Base-by-base conservation (phyloP, 2,113 vertebrate genomes). In the Myocastor coypus region DNA sequence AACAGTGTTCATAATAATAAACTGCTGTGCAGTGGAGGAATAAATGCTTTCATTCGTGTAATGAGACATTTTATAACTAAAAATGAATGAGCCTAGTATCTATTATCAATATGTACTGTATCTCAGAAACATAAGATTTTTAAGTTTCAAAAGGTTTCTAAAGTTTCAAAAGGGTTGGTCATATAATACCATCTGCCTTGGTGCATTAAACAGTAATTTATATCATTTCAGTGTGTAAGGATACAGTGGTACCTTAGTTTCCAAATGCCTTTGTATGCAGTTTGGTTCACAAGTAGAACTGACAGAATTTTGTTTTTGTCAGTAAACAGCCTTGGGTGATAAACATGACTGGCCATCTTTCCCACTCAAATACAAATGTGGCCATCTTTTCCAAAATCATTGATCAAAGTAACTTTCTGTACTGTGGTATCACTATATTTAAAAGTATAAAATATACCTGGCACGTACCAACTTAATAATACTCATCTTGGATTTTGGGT, bases 11-110 rank as follows among this genome's bases (percentile, higher is more conserved):
- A 34, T 86, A 30, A 52, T 80, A 66, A 78, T 9, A 40, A 88
- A 87, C 16, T 95, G 0, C 52, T 69, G 57, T 86, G 89, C 12
- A 14, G 5, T 64, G 77, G n/a, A 17, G 24, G 46, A 81, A 75
- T 80, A 55, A 68, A 68, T 88, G 40, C 42, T 87, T 90, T 91
- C 88, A 80, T 95, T 87, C 83, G 42, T 83, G 16, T 88, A 85
- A 78, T 34, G 30, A 78, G 46, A 66, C 30, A 94, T 88, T 92
- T 75, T 90, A 57, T 57, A 92, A 24, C n/a, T 88, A 83, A 91
- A 93, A 82, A 55, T 90, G 71, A 88, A 28, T 71, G 63, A 89
- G 68, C 6, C 55, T 57, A 59, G 1, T 77, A 14, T 80, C 34
- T 78, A 0, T 71, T 87, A 50, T 78, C 32, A 66, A n/a, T 52